Percentiles rank a stretch among this genome's conserved stretches.
These are phyloP conservation scores for Boleophthalmus pectinirostris DNA, from an alignment of 2,113 vertebrate genomes.

Conservation along the genomic window DNA sequence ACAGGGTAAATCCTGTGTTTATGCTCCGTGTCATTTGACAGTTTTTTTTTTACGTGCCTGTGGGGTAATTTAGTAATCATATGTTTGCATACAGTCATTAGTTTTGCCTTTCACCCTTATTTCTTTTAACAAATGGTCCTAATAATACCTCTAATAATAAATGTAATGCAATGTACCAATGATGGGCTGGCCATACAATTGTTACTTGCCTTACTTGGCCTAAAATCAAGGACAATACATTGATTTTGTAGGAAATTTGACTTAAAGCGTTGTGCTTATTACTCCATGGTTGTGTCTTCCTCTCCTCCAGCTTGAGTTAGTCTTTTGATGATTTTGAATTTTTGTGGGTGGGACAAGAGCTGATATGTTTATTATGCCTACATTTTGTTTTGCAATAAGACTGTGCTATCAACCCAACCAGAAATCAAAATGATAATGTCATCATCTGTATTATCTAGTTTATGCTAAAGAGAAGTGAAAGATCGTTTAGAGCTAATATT, in stretches of 20 bases:
- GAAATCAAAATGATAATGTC: neutral
- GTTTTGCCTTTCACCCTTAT: constrained; percentile 71
- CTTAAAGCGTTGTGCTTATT: constrained; percentile 42
- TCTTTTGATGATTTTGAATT: constrained; percentile 29
- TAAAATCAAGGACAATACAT: constrained; percentile 50
- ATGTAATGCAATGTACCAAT: constrained; percentile 64
- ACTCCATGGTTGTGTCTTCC: constrained; percentile 36
- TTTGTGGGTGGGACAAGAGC: constrained; percentile 23
- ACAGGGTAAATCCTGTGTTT: constrained; percentile 66
- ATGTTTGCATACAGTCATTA: constrained; percentile 76
- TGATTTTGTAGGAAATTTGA: constrained; percentile 55
- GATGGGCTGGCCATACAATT: constrained; percentile 57
- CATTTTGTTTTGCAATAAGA: neutral
- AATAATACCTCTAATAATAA: constrained; percentile 74
- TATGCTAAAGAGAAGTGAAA: neutral
- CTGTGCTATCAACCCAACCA: constrained; percentile 23
- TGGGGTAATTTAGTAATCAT: constrained; percentile 76
- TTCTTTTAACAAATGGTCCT: constrained; percentile 73
- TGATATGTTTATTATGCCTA: constrained; percentile 18
- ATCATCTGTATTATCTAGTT: neutral
- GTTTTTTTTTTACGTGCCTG: constrained; percentile 61
- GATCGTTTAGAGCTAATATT: neutral
- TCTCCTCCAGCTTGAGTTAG: constrained; percentile 31
- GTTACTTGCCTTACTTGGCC: constrained; percentile 50
- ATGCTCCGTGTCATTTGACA: constrained; percentile 70